A percentile compares a stretch with the other conserved stretches of the same genome.
Evolutionary conservation across 2,797 vertebrate genomes (phyloP).

Genomic region (Trachops cirrhosus): DNA sequence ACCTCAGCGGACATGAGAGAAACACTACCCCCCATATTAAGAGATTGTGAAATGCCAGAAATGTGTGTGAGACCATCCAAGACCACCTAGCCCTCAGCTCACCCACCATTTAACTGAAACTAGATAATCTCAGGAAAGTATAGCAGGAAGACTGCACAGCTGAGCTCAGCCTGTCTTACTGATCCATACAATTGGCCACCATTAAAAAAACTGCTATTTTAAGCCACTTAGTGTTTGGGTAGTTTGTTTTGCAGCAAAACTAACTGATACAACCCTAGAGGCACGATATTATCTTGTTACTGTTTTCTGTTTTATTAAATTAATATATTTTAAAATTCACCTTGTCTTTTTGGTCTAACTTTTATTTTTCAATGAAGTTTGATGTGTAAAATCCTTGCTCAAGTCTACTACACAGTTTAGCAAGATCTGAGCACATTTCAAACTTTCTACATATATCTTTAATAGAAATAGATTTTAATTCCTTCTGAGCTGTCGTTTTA

Average conservation of each 20-base stretch:
- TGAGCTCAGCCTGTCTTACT: not conserved
- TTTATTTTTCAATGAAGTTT: slow-evolving; percentile 1
- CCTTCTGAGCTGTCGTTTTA: not conserved
- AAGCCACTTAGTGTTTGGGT: not conserved
- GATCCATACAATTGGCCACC: not conserved
- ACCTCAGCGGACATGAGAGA: not conserved
- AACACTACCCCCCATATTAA: no score
- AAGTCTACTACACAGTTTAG: not conserved
- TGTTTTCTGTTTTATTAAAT: not conserved
- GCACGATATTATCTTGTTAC: not conserved
- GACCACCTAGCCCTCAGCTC: not conserved
- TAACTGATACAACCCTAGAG: not conserved
- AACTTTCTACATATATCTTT: not conserved
- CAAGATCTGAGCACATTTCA: slow-evolving; percentile 32
- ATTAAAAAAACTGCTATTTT: not conserved
- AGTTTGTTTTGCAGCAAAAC: not conserved
- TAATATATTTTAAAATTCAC: not conserved
- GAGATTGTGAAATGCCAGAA: not conserved
- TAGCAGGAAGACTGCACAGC: not conserved
- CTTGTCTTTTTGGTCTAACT: not conserved
- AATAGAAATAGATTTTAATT: slow-evolving; percentile 37
- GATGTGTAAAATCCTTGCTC: slow-evolving; percentile 7
- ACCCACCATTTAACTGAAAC: not conserved
- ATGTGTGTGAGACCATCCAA: not conserved
- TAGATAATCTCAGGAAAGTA: not conserved